Percentiles rank a stretch among this genome's conserved stretches.
Evolutionary conservation across 2,113 vertebrate species (phyloP).

Genomic region (Muscicapa adusta): DNA sequence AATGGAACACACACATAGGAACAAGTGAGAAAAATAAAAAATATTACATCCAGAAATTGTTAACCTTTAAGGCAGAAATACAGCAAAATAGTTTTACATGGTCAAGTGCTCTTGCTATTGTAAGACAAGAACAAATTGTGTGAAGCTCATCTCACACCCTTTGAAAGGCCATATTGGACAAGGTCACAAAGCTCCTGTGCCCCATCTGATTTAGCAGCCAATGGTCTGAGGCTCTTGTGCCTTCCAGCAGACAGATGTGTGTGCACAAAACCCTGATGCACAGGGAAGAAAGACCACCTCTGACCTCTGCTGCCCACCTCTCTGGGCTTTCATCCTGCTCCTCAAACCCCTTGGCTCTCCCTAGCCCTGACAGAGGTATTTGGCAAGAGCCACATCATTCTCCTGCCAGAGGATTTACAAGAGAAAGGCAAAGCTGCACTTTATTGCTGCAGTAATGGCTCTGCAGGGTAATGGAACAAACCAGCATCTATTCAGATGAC

Average conservation of each 20-base stretch:
- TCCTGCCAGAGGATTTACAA: not conserved
- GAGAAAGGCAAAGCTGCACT: not conserved
- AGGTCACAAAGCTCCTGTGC: not conserved
- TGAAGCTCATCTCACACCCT: not conserved
- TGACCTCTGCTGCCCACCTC: not conserved
- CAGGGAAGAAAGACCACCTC: not conserved
- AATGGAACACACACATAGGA: accelerated
- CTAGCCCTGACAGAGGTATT: not conserved
- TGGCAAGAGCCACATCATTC: not conserved
- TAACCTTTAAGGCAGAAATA: not conserved
- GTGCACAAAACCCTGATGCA: not conserved
- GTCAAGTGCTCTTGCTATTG: not conserved
- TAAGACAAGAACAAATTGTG: not conserved
- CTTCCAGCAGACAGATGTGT: not conserved
- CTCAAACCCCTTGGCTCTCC: not conserved
- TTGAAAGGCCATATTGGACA: accelerated
- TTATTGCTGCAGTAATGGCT: not conserved
- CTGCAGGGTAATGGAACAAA: not conserved
- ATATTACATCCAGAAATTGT: too few relatives aligned
- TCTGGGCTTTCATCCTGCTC: not conserved
- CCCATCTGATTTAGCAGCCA: not conserved
- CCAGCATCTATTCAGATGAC: not conserved
- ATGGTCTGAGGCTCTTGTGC: not conserved
- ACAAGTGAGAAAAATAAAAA: not conserved
- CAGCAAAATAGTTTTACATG: not conserved